phyloP scores from a whole-genome alignment of 1,140 invertebrate genomes.

The Phthorimaea operculella region DNA sequence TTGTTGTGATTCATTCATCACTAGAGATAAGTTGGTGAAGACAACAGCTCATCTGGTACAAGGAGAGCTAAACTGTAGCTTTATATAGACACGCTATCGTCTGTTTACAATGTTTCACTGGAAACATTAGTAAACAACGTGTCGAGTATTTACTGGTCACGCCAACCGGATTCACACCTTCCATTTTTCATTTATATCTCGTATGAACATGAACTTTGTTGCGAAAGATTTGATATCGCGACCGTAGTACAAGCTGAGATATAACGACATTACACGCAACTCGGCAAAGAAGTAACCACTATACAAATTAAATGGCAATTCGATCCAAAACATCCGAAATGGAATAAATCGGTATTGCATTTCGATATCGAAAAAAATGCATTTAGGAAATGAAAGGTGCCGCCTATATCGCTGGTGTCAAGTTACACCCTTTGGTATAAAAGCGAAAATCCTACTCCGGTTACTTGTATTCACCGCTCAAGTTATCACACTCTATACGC shows the following conservation, averaged over 20 bases:
- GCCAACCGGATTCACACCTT: not conserved
- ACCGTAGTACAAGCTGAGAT: too few relatives aligned
- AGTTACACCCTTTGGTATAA: slow-evolving; percentile 60
- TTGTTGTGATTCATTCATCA: slow-evolving; percentile 2
- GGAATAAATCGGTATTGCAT: not conserved
- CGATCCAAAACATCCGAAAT: not conserved
- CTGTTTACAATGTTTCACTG: slow-evolving; percentile 14
- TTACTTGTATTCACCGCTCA: slow-evolving; percentile 43
- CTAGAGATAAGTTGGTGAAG: not conserved
- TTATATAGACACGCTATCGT: slow-evolving; percentile 7
- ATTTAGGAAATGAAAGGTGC: slow-evolving; percentile 61
- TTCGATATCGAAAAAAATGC: slow-evolving; percentile 17
- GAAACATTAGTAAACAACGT: slow-evolving; percentile 28
- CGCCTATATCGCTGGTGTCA: slow-evolving; percentile 35
- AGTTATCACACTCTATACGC: slow-evolving; percentile 18
- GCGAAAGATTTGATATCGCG: too few relatives aligned
- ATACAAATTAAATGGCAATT: not conserved
- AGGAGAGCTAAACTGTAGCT: slow-evolving; percentile 1
- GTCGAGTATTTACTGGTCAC: slow-evolving; percentile 4
- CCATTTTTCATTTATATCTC: not conserved
- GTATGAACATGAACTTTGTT: too few relatives aligned
- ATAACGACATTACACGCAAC: too few relatives aligned
- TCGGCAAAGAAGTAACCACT: not conserved
- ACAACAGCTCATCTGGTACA: not conserved
- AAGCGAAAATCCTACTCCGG: slow-evolving; percentile 41